These are phyloP conservation scores for Embiotoca jacksoni DNA, from an alignment of 2,113 vertebrate genomes.

Conservation along the genomic window DNA sequence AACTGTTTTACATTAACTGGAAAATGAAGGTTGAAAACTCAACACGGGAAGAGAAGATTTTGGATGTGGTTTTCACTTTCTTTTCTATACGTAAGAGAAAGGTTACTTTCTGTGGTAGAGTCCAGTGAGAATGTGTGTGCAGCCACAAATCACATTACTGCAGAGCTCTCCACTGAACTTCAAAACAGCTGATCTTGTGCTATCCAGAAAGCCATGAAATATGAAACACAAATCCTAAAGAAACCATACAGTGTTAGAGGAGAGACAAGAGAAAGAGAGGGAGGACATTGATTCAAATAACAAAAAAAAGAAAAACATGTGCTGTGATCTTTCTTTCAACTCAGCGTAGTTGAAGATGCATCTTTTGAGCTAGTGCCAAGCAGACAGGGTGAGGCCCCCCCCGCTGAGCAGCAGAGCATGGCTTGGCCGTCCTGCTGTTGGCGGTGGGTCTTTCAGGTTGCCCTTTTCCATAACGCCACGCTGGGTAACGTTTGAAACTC, in stretches of 20 bases:
- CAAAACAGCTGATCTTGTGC: conserved; percentile 33
- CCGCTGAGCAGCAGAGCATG: conserved; percentile 34
- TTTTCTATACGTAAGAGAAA: no score
- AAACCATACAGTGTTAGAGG: not conserved
- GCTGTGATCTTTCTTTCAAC: conserved; percentile 59
- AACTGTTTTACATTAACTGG: not conserved
- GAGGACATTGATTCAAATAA: conserved; percentile 16
- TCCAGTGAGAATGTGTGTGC: not conserved
- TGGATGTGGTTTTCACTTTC: no score
- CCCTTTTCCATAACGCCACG: conserved; percentile 61
- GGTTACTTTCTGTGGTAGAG: not conserved
- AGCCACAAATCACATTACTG: conserved; percentile 38
- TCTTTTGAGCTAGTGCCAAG: conserved; percentile 54
- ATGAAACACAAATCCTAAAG: conserved; percentile 32
- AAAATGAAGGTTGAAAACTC: no score
- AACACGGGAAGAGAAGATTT: no score
- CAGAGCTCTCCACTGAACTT: conserved; percentile 21
- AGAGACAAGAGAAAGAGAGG: conserved; percentile 9
- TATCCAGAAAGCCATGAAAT: conserved; percentile 48
- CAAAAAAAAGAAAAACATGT: conserved; percentile 20
- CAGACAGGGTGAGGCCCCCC: conserved; percentile 40
- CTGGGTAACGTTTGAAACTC: conserved; percentile 67
- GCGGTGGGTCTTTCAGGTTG: conserved; percentile 54
- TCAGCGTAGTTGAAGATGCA: conserved; percentile 30
- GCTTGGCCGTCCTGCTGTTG: conserved; percentile 42